Percentiles rank a stretch among this genome's conserved stretches.
Evolutionary conservation across 2,113 vertebrate species (phyloP).

Genomic region (Campylomormyrus numenius): DNA sequence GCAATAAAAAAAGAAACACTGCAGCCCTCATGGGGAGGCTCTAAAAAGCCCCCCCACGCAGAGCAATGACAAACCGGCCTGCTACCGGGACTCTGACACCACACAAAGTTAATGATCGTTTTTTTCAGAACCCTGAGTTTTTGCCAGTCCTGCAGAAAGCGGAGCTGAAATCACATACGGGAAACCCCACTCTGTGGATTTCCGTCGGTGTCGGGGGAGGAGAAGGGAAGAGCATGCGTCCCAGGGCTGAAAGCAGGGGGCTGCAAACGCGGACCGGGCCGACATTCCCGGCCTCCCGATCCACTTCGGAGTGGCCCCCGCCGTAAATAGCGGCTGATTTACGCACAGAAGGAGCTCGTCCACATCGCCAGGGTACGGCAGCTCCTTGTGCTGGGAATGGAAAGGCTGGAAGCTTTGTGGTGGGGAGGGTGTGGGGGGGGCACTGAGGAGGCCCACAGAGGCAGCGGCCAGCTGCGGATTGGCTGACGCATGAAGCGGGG

Average conservation of each 20-base stretch:
- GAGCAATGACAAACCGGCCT: not conserved
- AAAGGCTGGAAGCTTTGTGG: constrained; percentile 7
- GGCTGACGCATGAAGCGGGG: not conserved
- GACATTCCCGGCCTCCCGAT: constrained; percentile 9
- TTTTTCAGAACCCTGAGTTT: not conserved
- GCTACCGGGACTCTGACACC: not conserved
- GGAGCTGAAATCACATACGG: constrained; percentile 22
- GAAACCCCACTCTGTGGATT: not conserved
- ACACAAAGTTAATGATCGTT: not conserved
- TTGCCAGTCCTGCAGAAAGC: constrained; percentile 36
- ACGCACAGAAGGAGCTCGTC: constrained; percentile 26
- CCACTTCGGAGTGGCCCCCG: not conserved
- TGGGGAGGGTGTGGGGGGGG: not conserved
- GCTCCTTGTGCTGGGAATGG: constrained; percentile 16
- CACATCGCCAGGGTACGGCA: constrained; percentile 14
- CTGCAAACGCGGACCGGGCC: not conserved
- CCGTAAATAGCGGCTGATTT: constrained; percentile 35
- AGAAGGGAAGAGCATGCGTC: not conserved
- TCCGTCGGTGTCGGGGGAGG: not conserved
- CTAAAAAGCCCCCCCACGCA: not conserved
- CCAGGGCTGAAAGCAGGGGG: not conserved
- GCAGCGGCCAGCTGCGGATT: not conserved
- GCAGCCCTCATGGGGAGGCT: not conserved
- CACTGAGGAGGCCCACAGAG: not conserved
- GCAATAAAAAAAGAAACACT: not conserved